These are phyloP conservation scores for Amphiprion percula DNA, from an alignment of 2,113 vertebrate genomes.

Conservation along the genomic window DNA sequence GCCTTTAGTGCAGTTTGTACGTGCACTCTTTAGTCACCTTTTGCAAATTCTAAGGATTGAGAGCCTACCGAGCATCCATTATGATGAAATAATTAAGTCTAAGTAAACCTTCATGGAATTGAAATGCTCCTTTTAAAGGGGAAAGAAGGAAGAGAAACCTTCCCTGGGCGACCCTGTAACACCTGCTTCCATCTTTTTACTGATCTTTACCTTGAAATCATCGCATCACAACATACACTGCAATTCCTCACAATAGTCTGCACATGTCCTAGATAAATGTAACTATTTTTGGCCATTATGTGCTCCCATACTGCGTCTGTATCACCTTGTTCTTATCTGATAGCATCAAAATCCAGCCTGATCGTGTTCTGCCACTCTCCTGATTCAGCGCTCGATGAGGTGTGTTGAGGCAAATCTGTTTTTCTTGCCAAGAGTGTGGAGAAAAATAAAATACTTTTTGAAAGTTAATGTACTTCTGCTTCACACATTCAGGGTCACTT, in stretches of 20 bases:
- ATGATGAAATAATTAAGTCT: neutral
- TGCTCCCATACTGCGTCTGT: neutral
- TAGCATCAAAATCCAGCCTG: neutral
- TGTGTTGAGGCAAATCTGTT: neutral
- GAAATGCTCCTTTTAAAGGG: conserved; percentile 15
- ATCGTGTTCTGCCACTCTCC: neutral
- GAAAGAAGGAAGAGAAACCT: neutral
- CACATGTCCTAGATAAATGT: neutral
- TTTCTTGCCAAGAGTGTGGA: neutral
- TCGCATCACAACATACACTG: neutral
- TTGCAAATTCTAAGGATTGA: neutral
- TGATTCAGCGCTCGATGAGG: neutral
- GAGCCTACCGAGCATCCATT: neutral
- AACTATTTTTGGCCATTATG: neutral
- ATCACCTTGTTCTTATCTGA: neutral
- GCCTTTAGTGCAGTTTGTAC: neutral
- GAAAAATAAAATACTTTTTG: neutral
- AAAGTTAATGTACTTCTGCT: neutral
- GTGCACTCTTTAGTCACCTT: neutral
- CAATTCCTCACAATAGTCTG: neutral
- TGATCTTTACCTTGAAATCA: neutral
- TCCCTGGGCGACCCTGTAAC: neutral
- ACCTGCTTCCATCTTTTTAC: neutral
- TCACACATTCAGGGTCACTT: neutral
- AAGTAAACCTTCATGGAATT: neutral